Evolutionary conservation across 2,888 invertebrate genomes (phyloP), one percentile per base, ranked within the genome.

Genomic region (Ormyrus labotus): DNA sequence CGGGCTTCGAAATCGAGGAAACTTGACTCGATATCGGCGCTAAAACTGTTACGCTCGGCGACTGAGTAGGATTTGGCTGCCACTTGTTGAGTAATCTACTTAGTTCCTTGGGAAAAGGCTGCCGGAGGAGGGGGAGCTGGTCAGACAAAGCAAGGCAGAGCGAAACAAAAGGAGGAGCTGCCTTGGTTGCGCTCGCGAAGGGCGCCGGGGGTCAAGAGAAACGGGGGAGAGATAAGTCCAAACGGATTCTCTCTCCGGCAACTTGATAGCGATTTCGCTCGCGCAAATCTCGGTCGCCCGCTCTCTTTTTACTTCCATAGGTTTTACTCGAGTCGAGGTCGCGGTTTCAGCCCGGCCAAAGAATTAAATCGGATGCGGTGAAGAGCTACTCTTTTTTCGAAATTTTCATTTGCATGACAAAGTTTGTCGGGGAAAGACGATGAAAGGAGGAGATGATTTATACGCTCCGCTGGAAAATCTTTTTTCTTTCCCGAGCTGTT

Each of bases 61-160:
- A 85, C 85, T 84, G 87, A 85, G 85, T 82, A 85, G 87, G 88
- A 89, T 89, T 88, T 87, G 86, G 87, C 87, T 87, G 86, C 89
- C 90, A 90, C 90, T 90, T 90, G 89, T 90, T 90, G 89, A 90
- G 89, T 89, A 90, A 90, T 90, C 89, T 89, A 87, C 89, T 89
- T 89, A 88, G 87, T 87, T 87, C 84, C 83, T 84, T 83, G 81
- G 86, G 86, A 87, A 87, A 87, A 87, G 86, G 85, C 82, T 13
- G 10, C 11, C 3, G 3, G 60, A 8, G 19, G 11, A 57, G 6
- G 53, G 19, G 34, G 2, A 45, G 50, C 48, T 53, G 53, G 60
- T 48, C 47, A 68, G 34, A 45, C 64, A 64, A 55, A 48, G 61
- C 13, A 55, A 45, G 47, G 63, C 50, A 67, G 77, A 47, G 63